Evolutionary conservation across 35 echinoderm and acorn worm species (phyloP), one percentile per base, ranked within the genome.

Genomic region (Amphiura filiformis): DNA sequence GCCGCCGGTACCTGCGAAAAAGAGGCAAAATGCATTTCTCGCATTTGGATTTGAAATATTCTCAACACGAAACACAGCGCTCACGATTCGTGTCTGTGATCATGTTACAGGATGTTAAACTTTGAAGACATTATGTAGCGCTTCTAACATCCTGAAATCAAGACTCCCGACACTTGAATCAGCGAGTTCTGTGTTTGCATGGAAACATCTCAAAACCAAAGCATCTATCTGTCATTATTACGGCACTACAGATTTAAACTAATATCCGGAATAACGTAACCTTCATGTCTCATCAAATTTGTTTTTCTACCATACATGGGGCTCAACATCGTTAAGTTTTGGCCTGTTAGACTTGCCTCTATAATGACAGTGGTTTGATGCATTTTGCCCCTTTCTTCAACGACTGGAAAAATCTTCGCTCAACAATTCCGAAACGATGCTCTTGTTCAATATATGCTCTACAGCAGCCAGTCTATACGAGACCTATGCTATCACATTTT

Each of bases 11-110:
- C 31, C 38, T 91, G 77, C 84, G 78, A 91, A 78, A 92, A 84
- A 86, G 87, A 96, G 90, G 81, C 92, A 97, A 91, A 91, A 93
- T 97, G 95, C 95, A 93, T 93, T n/a, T 91, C 80, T 77, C 83
- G 79, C 61, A 70, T 23, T 70, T 26, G 28, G 61, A 26, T 70
- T 70, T 11, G 26, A 70, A 70, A 70, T 70, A 70, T 30, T 30
- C 61, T 30, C 61, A 70, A n/a, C n/a, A n/a, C n/a, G n/a, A n/a
- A n/a, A n/a, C n/a, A n/a, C n/a, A n/a, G n/a, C n/a, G n/a, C n/a
- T n/a, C n/a, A n/a, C n/a, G n/a, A n/a, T n/a, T n/a, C n/a, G n/a
- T n/a, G n/a, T n/a, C n/a, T n/a, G n/a, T n/a, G n/a, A n/a, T n/a
- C n/a, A n/a, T n/a, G n/a, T n/a, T n/a, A n/a, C n/a, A n/a, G n/a